Percentiles rank a stretch among this genome's conserved stretches.
Conservation (phyloP, 2,113 vertebrate genomes). For the Marcusenius ussheri region DNA sequence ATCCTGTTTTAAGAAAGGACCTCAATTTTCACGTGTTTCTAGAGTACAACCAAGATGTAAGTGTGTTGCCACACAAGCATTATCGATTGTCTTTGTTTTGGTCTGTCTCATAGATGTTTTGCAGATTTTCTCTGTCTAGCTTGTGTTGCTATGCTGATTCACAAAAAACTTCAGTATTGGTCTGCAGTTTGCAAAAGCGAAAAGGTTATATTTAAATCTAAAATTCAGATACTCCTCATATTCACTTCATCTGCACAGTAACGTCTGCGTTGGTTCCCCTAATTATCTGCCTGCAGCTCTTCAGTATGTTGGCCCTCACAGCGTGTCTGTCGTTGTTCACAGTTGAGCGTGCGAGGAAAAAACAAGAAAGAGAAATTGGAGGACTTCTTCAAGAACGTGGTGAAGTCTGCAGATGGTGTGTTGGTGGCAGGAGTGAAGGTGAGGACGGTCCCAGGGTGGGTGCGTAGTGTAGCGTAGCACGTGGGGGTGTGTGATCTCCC, state of each 20-base stretch:
- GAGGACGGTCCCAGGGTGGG: conserved; percentile 15
- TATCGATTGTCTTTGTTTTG: background rate
- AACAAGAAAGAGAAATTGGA: conserved; percentile 98
- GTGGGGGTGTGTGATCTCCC: background rate
- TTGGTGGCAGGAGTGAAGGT: conserved; percentile 97
- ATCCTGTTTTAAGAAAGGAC: conserved; percentile 94
- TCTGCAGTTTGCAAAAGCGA: background rate
- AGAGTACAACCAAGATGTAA: conserved; percentile 99
- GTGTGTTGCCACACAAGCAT: conserved; percentile 44
- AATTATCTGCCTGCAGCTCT: background rate
- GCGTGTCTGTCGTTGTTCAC: conserved; percentile 44
- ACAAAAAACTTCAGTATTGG: background rate
- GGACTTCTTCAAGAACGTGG: conserved; percentile 98
- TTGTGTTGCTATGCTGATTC: background rate
- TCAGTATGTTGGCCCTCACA: background rate
- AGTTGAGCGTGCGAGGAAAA: conserved; percentile 96
- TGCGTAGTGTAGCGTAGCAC: background rate
- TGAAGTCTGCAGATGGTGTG: conserved; percentile 97
- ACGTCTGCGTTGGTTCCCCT: background rate
- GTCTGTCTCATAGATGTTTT: background rate
- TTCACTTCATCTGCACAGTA: background rate
- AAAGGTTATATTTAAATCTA: background rate
- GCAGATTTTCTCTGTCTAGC: background rate
- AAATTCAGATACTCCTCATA: background rate
- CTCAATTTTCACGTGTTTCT: conserved; percentile 98